A percentile compares a stretch with the other conserved stretches of the same genome.
Conservation (phyloP, 2,797 vertebrate species). For the Enteromius radiatus region DNA sequence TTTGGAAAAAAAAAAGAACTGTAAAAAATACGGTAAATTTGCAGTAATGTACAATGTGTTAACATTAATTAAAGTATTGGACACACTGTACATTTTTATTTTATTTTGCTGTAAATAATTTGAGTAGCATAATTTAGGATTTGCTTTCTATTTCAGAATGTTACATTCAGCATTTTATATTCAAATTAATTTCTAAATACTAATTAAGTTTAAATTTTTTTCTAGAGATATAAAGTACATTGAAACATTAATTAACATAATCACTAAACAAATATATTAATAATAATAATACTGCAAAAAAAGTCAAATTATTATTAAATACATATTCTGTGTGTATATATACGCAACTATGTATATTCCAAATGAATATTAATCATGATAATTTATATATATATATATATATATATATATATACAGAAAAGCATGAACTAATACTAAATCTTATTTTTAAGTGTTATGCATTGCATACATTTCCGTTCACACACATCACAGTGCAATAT, state of each 20-base stretch:
- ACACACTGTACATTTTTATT: not conserved
- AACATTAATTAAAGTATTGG: not conserved
- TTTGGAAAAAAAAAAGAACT: not conserved
- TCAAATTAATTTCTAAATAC: not conserved
- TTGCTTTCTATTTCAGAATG: not conserved
- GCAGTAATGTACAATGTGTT: not conserved
- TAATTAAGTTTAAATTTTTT: not conserved
- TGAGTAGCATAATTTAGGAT: not conserved
- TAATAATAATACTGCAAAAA: not conserved
- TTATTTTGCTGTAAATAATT: not conserved
- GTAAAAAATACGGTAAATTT: not conserved
- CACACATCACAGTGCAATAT: not conserved
- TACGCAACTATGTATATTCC: not conserved
- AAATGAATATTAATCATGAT: not conserved
- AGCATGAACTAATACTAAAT: not conserved
- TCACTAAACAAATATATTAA: not conserved
- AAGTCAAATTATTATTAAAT: not conserved
- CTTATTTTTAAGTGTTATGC: not conserved
- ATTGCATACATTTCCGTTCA: not conserved
- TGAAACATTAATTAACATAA: not conserved
- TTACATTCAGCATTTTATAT: not conserved
- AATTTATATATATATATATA: not conserved
- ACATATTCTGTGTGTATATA: too few relatives aligned
- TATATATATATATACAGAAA: too few relatives aligned
- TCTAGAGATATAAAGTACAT: not conserved